A percentile compares a stretch with the other conserved stretches of the same genome.
phyloP scores from a whole-genome alignment of 2,888 invertebrate species.

The Lomographa bimaculata region DNA sequence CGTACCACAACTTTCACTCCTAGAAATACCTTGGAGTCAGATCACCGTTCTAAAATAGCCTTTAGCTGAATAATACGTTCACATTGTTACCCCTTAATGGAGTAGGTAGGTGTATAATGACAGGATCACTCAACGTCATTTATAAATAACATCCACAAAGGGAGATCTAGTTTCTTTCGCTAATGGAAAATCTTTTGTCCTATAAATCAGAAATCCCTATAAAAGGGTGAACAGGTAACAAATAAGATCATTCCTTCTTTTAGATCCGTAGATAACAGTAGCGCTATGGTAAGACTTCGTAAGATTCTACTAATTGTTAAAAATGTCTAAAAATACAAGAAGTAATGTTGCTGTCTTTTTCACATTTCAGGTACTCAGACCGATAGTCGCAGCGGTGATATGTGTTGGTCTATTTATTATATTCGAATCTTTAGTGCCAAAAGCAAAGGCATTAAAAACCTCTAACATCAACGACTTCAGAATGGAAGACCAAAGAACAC shows the following conservation, averaged over 20 bases:
- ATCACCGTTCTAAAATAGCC: too few species aligned
- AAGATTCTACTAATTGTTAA: background rate
- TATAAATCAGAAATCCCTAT: constrained; percentile 62
- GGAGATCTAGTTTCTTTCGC: constrained; percentile 34
- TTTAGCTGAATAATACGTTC: too few species aligned
- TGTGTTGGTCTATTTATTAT: constrained; percentile 52
- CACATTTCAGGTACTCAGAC: constrained; percentile 53
- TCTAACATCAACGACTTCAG: constrained; percentile 55
- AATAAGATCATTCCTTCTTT: constrained; percentile 37
- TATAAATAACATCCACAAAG: constrained; percentile 36
- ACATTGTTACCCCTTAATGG: constrained; percentile 15
- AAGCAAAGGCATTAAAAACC: constrained; percentile 48
- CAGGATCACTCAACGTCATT: constrained; percentile 26
- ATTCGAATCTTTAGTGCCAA: constrained; percentile 54
- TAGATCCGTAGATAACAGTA: constrained; percentile 32
- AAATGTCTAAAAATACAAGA: too few species aligned
- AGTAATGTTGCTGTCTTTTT: too few species aligned
- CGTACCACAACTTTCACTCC: too few species aligned
- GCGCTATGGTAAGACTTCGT: constrained; percentile 55
- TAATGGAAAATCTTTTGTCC: constrained; percentile 68
- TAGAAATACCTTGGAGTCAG: too few species aligned
- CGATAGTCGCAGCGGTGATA: constrained; percentile 44
- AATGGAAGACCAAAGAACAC: constrained; percentile 59
- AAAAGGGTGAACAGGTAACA: constrained; percentile 49
- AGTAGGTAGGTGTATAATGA: constrained; percentile 25